phyloP scores from a whole-genome alignment of 2,113 vertebrate genomes.

The Etheostoma spectabile region DNA sequence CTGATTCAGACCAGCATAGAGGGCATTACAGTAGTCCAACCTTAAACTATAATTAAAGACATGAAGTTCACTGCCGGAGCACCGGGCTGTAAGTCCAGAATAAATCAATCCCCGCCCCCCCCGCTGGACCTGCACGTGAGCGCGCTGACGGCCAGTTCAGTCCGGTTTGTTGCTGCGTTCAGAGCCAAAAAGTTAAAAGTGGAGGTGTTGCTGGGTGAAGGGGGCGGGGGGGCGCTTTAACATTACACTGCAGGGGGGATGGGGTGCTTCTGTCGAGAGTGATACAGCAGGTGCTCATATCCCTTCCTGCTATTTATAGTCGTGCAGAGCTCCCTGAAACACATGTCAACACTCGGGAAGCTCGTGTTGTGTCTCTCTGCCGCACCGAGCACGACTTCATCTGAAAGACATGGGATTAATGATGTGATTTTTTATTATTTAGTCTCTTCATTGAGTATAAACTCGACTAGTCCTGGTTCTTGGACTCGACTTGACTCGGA shows the following conservation, averaged over 20 bases:
- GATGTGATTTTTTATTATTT: too few relatives aligned
- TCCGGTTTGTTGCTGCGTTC: slow-evolving; percentile 39
- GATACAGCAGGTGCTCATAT: slow-evolving; percentile 67
- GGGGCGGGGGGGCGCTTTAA: background rate
- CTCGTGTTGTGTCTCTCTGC: background rate
- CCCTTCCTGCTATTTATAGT: slow-evolving; percentile 66
- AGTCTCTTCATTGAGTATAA: too few relatives aligned
- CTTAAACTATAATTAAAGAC: too few relatives aligned
- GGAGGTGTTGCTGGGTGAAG: slow-evolving; percentile 70
- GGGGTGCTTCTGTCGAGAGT: slow-evolving; percentile 5
- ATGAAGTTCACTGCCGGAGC: background rate
- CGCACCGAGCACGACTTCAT: background rate
- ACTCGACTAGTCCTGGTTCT: too few relatives aligned
- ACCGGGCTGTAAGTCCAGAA: background rate
- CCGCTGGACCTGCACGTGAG: slow-evolving; percentile 28
- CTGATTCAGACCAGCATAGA: too few relatives aligned
- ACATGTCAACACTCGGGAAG: slow-evolving; percentile 25
- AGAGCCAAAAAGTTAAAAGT: slow-evolving; percentile 56
- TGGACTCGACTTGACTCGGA: too few relatives aligned
- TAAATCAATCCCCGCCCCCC: background rate
- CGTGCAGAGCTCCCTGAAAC: slow-evolving; percentile 26
- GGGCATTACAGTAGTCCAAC: too few relatives aligned
- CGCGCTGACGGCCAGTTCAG: background rate
- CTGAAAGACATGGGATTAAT: background rate
- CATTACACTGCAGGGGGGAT: background rate